phyloP scores from a whole-genome alignment of 2,113 vertebrate genomes.

The Callipepla californica region DNA sequence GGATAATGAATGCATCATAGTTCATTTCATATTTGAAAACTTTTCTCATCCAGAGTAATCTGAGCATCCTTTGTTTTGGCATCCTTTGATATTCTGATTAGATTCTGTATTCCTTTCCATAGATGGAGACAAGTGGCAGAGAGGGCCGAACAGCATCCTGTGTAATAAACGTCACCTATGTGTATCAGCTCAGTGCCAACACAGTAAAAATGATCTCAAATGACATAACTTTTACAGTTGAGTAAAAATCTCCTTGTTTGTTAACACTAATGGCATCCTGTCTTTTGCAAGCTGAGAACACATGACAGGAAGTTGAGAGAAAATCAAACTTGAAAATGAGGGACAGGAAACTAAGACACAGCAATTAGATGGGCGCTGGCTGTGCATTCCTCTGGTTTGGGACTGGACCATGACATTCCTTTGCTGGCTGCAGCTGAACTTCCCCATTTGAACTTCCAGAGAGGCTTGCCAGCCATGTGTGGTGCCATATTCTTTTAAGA shows the following conservation, averaged over 20 bases:
- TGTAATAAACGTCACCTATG: not conserved
- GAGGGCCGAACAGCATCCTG: not conserved
- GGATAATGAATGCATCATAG: not conserved
- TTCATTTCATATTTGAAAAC: not conserved
- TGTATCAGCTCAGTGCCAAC: not conserved
- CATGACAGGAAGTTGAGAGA: constrained; percentile 43
- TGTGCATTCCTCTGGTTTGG: not conserved
- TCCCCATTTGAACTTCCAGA: not conserved
- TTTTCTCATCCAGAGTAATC: not conserved
- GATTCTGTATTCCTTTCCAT: not conserved
- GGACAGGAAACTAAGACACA: constrained; percentile 21
- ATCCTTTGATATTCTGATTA: not conserved
- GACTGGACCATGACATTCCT: not conserved
- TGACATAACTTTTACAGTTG: not conserved
- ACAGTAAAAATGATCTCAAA: not conserved
- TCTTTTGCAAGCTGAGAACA: constrained; percentile 20
- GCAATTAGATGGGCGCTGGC: not conserved
- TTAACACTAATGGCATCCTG: constrained; percentile 52
- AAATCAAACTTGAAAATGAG: constrained; percentile 23
- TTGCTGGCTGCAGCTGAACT: not conserved
- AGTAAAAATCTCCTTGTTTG: constrained; percentile 23
- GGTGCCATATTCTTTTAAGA: not conserved
- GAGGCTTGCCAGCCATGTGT: not conserved
- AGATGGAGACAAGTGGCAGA: not conserved
- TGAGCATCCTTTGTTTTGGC: not conserved